These are phyloP conservation scores for Sisor rabdophorus DNA, from an alignment of 2,113 vertebrate species.

Conservation along the genomic window DNA sequence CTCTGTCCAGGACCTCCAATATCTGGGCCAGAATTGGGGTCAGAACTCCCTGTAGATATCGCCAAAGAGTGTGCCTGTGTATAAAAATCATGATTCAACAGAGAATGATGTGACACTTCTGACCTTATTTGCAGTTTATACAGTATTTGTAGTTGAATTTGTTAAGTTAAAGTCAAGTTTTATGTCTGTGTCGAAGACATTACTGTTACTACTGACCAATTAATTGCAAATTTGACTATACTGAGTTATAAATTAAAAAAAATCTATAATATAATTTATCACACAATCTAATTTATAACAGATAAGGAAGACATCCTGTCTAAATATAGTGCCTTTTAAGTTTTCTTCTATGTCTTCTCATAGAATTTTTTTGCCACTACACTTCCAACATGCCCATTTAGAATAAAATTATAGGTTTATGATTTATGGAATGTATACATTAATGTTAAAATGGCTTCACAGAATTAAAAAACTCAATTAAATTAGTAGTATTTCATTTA, in stretches of 20 bases:
- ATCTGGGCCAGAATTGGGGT: slow-evolving; percentile 62
- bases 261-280: too few relatives aligned
- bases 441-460: too few relatives aligned
- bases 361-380: too few relatives aligned
- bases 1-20: slow-evolving; percentile 65
- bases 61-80: slow-evolving; percentile 70
- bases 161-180: background rate
- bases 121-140: background rate
- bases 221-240: too few relatives aligned
- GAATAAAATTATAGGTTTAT: too few relatives aligned
- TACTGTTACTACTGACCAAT: background rate
- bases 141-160: background rate
- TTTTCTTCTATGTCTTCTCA: too few relatives aligned
- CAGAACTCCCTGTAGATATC: slow-evolving; percentile 62
- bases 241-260: too few relatives aligned
- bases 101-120: background rate
- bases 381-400: too few relatives aligned
- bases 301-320: too few relatives aligned
- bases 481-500: background rate
- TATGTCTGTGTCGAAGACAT: background rate
- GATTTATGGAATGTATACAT: too few relatives aligned
- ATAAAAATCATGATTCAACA: background rate
- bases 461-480: background rate
- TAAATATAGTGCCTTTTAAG: too few relatives aligned
- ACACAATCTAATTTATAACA: too few relatives aligned